Percentiles rank a stretch among this genome's conserved stretches.
Evolutionary conservation across 2,113 vertebrate genomes (phyloP).

Genomic region (Phalacrocorax aristotelis): DNA sequence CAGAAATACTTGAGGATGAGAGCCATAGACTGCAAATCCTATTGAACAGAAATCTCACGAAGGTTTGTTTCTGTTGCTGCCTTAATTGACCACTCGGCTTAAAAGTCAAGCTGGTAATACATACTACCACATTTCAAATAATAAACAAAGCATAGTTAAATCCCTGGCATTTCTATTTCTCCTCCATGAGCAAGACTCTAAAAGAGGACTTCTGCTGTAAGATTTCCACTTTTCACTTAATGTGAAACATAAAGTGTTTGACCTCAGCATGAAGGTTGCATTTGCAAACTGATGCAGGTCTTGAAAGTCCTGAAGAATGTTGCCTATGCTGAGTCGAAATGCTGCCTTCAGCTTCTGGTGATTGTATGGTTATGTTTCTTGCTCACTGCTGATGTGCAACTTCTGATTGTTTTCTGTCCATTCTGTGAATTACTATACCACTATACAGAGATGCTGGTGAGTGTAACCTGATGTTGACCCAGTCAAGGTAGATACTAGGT

Average conservation of each 20-base stretch:
- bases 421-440: background rate
- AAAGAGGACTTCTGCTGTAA: background rate
- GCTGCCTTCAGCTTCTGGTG: background rate
- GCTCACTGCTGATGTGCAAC: background rate
- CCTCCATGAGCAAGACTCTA: background rate
- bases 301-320: background rate
- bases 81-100: background rate
- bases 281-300: background rate
- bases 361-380: background rate
- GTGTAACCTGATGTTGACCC: fast-evolving
- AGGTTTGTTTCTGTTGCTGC: background rate
- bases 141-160: background rate
- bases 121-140: background rate
- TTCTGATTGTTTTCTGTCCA: background rate
- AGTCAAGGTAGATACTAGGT: background rate
- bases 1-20: background rate
- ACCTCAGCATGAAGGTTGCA: background rate
- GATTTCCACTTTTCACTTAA: background rate
- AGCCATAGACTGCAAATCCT: background rate
- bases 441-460: fast-evolving
- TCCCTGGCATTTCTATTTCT: background rate
- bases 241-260: background rate
- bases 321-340: background rate
- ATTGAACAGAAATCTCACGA: background rate
- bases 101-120: background rate